Evolutionary conservation across 2,797 vertebrate genomes (phyloP).

Genomic region (Muraenolepis orangiensis): DNA sequence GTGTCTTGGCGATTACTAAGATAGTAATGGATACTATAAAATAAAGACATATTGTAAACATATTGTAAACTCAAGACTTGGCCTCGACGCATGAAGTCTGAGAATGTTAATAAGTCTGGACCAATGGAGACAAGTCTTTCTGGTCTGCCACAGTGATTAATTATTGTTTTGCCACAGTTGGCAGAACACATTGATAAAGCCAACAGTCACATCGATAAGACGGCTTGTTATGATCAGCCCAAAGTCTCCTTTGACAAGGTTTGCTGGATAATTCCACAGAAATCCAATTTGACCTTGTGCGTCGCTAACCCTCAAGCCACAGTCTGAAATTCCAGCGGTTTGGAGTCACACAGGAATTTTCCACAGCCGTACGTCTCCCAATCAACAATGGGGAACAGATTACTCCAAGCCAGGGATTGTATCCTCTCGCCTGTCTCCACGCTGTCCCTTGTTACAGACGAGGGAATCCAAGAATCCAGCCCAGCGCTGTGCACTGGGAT

Average conservation of each 20-base stretch:
- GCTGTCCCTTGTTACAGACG: conserved; percentile 62
- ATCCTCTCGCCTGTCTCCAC: conserved; percentile 60
- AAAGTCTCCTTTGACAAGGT: conserved; percentile 45
- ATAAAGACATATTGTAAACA: too few relatives aligned
- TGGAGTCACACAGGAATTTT: conserved; percentile 76
- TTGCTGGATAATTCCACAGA: conserved; percentile 63
- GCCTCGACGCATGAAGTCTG: background rate
- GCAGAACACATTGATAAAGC: background rate
- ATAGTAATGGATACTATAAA: too few relatives aligned
- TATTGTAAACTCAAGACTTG: background rate
- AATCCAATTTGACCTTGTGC: conserved; percentile 70
- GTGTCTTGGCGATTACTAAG: too few relatives aligned
- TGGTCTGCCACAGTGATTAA: background rate
- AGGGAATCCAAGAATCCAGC: background rate
- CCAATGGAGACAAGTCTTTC: background rate
- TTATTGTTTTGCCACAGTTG: background rate
- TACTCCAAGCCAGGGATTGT: conserved; percentile 61
- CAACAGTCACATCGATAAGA: background rate
- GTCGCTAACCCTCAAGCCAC: conserved; percentile 73
- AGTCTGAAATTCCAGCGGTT: conserved; percentile 77
- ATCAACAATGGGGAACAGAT: conserved; percentile 76
- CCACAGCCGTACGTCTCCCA: conserved; percentile 73
- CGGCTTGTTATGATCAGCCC: conserved; percentile 43
- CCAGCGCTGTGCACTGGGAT: background rate
- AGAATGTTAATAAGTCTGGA: background rate